A percentile compares a stretch with the other conserved stretches of the same genome.
Evolutionary conservation across 2,888 invertebrate species (phyloP).

Genomic region (Dryobota labecula): DNA sequence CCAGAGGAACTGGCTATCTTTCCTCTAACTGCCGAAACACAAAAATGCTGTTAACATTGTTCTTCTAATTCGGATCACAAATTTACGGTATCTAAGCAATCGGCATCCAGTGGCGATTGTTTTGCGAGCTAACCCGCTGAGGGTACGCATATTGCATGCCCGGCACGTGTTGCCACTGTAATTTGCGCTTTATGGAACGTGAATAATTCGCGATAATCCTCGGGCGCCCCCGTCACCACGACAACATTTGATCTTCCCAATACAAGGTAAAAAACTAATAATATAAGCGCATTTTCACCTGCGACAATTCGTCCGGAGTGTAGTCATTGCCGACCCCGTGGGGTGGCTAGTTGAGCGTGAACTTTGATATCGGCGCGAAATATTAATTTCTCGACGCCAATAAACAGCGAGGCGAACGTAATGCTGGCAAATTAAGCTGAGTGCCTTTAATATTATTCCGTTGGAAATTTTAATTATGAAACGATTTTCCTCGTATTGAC

Average conservation of each 20-base stretch:
- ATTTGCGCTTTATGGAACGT: conserved; percentile 89
- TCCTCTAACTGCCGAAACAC: too few species aligned
- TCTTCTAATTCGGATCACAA: conserved; percentile 7
- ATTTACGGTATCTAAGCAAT: conserved; percentile 35
- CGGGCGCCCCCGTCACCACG: conserved; percentile 74
- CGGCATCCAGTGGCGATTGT: conserved; percentile 77
- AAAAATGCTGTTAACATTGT: too few species aligned
- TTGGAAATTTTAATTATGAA: conserved; percentile 85
- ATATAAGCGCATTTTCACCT: conserved; percentile 89
- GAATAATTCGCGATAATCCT: conserved; percentile 87
- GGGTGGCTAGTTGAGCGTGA: conserved; percentile 90
- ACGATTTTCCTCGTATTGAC: conserved; percentile 76
- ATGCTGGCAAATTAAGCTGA: conserved; percentile 88
- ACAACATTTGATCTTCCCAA: conserved; percentile 86
- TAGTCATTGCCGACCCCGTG: conserved; percentile 84
- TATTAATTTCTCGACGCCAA: conserved; percentile 90
- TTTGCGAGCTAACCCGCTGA: conserved; percentile 76
- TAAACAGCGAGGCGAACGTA: conserved; percentile 86
- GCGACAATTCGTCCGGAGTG: conserved; percentile 84
- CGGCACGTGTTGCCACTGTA: conserved; percentile 85
- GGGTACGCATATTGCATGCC: conserved; percentile 79
- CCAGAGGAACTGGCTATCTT: too few species aligned
- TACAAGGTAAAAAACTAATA: conserved; percentile 85
- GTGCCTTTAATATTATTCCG: conserved; percentile 87
- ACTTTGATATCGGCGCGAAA: conserved; percentile 89